Percentiles rank a stretch among this genome's conserved stretches.
Conservation (phyloP, 2,888 invertebrate species). For the Mesorhabditis spiculigera region DNA sequence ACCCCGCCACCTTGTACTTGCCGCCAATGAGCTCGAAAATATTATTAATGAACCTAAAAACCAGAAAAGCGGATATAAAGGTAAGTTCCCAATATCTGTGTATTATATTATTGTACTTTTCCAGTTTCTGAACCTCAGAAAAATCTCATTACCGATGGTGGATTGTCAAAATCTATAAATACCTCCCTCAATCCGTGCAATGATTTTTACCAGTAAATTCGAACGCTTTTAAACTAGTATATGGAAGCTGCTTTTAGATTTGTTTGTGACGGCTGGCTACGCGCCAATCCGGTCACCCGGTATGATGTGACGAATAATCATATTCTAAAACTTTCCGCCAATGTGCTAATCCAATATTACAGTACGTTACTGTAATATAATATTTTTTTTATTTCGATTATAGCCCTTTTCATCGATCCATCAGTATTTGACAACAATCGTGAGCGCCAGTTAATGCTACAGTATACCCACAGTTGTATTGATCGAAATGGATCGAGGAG, state of each 20-base stretch:
- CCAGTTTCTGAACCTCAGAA: too few relatives aligned
- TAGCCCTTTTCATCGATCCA: neutral
- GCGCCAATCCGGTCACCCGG: neutral
- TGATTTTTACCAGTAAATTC: too few relatives aligned
- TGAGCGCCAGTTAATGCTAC: neutral
- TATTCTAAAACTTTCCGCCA: neutral
- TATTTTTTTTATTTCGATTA: neutral
- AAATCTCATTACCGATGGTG: too few relatives aligned
- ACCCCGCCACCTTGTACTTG: too few relatives aligned
- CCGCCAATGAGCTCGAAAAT: too few relatives aligned
- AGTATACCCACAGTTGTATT: neutral
- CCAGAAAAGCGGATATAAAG: too few relatives aligned
- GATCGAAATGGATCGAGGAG: neutral
- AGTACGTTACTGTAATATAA: neutral
- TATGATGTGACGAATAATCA: neutral
- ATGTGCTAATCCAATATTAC: neutral
- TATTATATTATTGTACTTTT: too few relatives aligned
- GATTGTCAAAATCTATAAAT: too few relatives aligned
- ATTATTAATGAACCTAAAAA: too few relatives aligned
- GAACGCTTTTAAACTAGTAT: too few relatives aligned
- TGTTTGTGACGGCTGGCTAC: neutral
- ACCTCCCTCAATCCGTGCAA: too few relatives aligned
- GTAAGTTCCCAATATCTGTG: too few relatives aligned
- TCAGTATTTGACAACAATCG: neutral
- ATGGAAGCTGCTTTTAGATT: neutral